Conservation (phyloP, 2,888 invertebrate species). For the Lasioglossum oenotherae region DNA sequence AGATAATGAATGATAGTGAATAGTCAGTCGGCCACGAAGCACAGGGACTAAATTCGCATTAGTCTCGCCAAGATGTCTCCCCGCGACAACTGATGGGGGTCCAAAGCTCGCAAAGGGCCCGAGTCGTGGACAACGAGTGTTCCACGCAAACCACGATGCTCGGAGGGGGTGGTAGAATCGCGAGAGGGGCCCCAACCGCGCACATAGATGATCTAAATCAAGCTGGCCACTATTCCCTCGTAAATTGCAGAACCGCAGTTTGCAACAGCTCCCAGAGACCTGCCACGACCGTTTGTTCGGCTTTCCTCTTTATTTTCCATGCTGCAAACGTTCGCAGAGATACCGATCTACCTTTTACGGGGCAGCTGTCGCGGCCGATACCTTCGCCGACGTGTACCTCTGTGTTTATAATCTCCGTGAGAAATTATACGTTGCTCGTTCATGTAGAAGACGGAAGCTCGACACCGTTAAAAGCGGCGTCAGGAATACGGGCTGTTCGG, state of each 20-base stretch:
- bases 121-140: not conserved
- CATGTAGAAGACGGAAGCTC: slow-evolving; percentile 37
- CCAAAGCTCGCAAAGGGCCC: not conserved
- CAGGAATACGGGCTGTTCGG: slow-evolving; percentile 24
- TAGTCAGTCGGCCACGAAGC: not conserved
- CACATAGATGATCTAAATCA: slow-evolving; percentile 2
- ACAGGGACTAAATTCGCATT: not conserved
- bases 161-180: not conserved
- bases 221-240: slow-evolving; percentile 10
- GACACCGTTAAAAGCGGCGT: slow-evolving; percentile 34
- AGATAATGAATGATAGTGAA: not conserved
- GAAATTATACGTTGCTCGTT: slow-evolving; percentile 44
- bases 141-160: not conserved
- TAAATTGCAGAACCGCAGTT: slow-evolving; percentile 16
- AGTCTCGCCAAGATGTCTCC: not conserved
- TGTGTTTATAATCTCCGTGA: slow-evolving; percentile 51
- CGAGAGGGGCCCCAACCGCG: not conserved
- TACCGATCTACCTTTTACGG: slow-evolving; percentile 43
- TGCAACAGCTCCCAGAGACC: not conserved
- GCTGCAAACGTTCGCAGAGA: slow-evolving; percentile 25
- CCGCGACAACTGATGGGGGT: not conserved
- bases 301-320: slow-evolving; percentile 41
- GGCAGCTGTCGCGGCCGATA: slow-evolving; percentile 37
- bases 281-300: slow-evolving; percentile 6
- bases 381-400: slow-evolving; percentile 11